Conservation (phyloP, 2,797 vertebrate genomes). For the Mus minutoides region DNA sequence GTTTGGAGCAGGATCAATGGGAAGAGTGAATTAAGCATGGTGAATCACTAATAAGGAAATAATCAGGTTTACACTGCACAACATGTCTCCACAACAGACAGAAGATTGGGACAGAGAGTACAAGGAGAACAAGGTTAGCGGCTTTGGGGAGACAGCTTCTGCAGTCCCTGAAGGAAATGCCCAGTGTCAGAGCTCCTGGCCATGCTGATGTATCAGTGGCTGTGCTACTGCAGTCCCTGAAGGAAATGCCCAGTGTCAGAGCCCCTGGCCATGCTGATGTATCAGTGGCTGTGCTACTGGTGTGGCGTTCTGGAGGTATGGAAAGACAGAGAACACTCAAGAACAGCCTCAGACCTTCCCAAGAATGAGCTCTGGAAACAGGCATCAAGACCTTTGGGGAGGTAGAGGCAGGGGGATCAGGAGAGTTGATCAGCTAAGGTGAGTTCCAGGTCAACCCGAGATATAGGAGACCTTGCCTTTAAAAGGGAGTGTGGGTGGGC, state of each 20-base stretch:
- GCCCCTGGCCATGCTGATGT: fast-evolving
- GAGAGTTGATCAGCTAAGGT: not conserved
- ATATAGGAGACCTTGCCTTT: not conserved
- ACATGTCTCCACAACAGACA: not conserved
- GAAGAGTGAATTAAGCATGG: not conserved
- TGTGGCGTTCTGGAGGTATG: not conserved
- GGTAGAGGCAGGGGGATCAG: not conserved
- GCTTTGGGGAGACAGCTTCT: not conserved
- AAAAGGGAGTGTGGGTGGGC: not conserved
- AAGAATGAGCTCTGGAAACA: fast-evolving
- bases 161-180: too few species aligned
- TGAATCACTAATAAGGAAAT: conserved; percentile 62
- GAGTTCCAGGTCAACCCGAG: not conserved
- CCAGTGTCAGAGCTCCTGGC: fast-evolving
- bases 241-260: too few species aligned
- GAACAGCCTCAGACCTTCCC: not conserved
- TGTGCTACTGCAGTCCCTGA: too few species aligned
- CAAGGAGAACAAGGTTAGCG: not conserved
- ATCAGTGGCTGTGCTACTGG: not conserved
- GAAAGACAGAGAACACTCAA: fast-evolving
- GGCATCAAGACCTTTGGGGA: not conserved
- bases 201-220: fast-evolving
- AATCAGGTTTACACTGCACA: not conserved
- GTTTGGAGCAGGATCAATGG: not conserved
- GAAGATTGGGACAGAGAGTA: not conserved